These are phyloP conservation scores for Diglossa cyanea DNA, from an alignment of 2,797 vertebrate species.

Conservation along the genomic window DNA sequence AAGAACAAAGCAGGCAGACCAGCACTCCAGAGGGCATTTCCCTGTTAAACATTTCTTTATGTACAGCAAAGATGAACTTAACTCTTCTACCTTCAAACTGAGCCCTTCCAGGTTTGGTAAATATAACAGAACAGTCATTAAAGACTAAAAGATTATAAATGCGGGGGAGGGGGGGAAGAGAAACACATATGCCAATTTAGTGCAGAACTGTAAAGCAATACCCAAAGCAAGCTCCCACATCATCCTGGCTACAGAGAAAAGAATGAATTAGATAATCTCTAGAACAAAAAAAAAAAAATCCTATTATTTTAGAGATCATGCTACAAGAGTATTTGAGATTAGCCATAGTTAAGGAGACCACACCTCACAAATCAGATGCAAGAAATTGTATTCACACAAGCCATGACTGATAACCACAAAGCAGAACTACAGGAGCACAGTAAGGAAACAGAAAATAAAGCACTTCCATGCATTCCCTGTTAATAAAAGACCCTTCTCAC, in stretches of 20 bases:
- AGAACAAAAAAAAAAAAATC: background rate
- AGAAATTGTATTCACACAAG: background rate
- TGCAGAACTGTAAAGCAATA: background rate
- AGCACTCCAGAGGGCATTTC: background rate
- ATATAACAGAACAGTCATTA: background rate
- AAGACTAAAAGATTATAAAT: background rate
- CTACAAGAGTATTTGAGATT: background rate
- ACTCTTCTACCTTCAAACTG: background rate
- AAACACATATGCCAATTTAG: background rate
- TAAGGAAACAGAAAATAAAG: background rate
- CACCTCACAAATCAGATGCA: background rate
- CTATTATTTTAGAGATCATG: background rate
- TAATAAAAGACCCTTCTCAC: background rate
- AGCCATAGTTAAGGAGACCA: background rate
- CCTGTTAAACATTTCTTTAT: background rate
- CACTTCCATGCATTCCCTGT: background rate
- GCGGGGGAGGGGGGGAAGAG: rapidly evolving
- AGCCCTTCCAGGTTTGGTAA: background rate
- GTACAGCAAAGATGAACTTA: background rate
- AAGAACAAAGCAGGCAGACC: background rate
- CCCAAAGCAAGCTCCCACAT: background rate
- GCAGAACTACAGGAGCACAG: background rate
- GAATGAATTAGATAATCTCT: background rate
- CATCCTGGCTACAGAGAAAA: background rate
- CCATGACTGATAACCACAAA: background rate